phyloP scores from a whole-genome alignment of 2,797 vertebrate genomes.

The Microchirus variegatus region DNA sequence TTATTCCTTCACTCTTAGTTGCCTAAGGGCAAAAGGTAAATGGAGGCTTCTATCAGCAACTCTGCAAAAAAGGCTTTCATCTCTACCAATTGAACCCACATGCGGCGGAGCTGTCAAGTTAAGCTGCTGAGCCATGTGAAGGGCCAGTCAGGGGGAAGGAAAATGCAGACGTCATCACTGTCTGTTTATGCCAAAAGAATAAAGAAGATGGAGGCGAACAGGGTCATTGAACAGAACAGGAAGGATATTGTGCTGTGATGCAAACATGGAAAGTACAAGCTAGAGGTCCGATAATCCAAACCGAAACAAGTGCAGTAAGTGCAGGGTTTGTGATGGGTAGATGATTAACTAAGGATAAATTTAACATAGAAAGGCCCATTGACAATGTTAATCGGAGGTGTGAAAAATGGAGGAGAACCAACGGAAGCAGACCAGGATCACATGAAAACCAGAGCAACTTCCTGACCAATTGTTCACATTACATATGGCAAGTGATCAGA shows the following conservation, averaged over 20 bases:
- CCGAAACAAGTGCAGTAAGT: constrained; percentile 50
- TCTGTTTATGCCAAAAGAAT: constrained; percentile 72
- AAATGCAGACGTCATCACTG: constrained; percentile 71
- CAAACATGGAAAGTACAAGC: constrained; percentile 48
- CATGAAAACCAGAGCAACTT: too few relatives aligned
- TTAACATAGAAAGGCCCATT: too few relatives aligned
- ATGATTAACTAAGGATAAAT: too few relatives aligned
- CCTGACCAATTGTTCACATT: too few relatives aligned
- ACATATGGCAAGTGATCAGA: too few relatives aligned
- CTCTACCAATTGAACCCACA: constrained; percentile 74
- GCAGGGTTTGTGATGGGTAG: too few relatives aligned
- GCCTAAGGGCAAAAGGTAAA: constrained; percentile 74
- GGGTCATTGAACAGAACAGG: constrained; percentile 62
- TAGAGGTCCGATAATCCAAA: constrained; percentile 40
- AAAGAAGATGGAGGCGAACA: constrained; percentile 44
- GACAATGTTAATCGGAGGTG: too few relatives aligned
- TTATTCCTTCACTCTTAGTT: constrained; percentile 63
- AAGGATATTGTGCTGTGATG: constrained; percentile 58
- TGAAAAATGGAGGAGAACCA: too few relatives aligned
- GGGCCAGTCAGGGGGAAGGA: constrained; percentile 73
- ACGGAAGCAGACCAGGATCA: too few relatives aligned
- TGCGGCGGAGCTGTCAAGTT: constrained; percentile 70
- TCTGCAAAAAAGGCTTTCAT: constrained; percentile 75
- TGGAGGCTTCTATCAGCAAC: constrained; percentile 68
- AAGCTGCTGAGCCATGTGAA: constrained; percentile 74